Percentiles rank a stretch among this genome's conserved stretches.
Conservation (phyloP, 2,797 vertebrate species). For the Semotilus atromaculatus region DNA sequence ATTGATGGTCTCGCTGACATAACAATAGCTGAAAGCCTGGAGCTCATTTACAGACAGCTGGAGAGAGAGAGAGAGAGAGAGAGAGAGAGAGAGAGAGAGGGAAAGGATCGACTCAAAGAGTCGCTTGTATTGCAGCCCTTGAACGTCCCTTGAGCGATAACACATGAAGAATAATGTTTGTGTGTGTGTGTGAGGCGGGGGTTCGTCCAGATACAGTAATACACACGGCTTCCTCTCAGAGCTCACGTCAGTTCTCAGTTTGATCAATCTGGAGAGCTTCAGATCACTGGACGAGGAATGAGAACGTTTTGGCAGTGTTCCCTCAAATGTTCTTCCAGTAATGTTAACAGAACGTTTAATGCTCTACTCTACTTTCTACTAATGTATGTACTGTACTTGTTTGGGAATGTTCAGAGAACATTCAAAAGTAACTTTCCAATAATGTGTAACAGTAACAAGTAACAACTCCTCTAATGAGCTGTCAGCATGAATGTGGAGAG, state of each 20-base stretch:
- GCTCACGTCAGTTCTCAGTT: neutral
- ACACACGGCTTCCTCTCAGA: too few relatives aligned
- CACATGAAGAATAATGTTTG: conserved; percentile 69
- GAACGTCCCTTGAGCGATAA: conserved; percentile 67
- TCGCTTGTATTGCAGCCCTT: conserved; percentile 80
- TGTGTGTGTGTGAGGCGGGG: conserved; percentile 49
- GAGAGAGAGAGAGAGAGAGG: conserved; percentile 10
- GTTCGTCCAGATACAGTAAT: neutral
- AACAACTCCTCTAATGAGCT: too few relatives aligned
- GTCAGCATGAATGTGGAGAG: too few relatives aligned
- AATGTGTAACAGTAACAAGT: too few relatives aligned
- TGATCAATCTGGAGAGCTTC: neutral
- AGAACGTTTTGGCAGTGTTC: neutral
- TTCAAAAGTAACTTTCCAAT: too few relatives aligned
- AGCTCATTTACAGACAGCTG: conserved; percentile 99
- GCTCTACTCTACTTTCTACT: too few relatives aligned
- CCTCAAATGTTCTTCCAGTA: neutral
- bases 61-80: conserved; percentile 65
- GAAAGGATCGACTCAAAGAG: conserved; percentile 71
- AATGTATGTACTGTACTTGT: too few relatives aligned
- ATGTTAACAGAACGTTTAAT: neutral
- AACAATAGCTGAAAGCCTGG: conserved; percentile 99
- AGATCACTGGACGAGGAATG: neutral
- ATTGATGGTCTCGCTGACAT: conserved; percentile 99
- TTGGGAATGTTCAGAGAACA: too few relatives aligned